These are phyloP conservation scores for Catharus minimus DNA, from an alignment of 2,113 vertebrate species.

Conservation along the genomic window DNA sequence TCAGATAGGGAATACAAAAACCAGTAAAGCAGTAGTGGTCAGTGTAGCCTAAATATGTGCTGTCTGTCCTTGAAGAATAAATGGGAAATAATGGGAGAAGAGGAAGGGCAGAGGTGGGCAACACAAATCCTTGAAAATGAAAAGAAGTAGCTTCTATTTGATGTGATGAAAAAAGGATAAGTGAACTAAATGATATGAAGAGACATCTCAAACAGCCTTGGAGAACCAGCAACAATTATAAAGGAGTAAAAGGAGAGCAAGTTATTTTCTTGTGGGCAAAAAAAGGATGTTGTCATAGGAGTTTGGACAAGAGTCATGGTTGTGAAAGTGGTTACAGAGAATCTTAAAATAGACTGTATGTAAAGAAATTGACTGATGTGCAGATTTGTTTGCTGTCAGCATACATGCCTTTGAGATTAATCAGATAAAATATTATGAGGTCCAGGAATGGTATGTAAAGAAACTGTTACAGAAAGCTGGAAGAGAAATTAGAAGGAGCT, in stretches of 20 bases:
- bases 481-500: background rate
- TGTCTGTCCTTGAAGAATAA: background rate
- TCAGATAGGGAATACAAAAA: background rate
- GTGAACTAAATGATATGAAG: background rate
- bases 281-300: background rate
- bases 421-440: background rate
- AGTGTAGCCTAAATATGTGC: background rate
- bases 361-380: background rate
- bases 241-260: background rate
- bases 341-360: background rate
- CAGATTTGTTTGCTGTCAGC: conserved; percentile 2
- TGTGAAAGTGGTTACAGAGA: background rate
- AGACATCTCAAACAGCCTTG: background rate
- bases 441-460: background rate
- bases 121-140: background rate
- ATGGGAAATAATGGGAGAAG: background rate
- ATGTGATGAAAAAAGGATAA: background rate
- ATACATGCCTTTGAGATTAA: background rate
- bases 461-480: background rate
- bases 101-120: background rate
- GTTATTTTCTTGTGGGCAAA: background rate
- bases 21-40: background rate
- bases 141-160: background rate
- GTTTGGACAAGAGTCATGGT: background rate
- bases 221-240: background rate